A percentile compares a stretch with the other conserved stretches of the same genome.
Evolutionary conservation across 2,797 vertebrate species (phyloP).

Genomic region (Enteromius mattozi): DNA sequence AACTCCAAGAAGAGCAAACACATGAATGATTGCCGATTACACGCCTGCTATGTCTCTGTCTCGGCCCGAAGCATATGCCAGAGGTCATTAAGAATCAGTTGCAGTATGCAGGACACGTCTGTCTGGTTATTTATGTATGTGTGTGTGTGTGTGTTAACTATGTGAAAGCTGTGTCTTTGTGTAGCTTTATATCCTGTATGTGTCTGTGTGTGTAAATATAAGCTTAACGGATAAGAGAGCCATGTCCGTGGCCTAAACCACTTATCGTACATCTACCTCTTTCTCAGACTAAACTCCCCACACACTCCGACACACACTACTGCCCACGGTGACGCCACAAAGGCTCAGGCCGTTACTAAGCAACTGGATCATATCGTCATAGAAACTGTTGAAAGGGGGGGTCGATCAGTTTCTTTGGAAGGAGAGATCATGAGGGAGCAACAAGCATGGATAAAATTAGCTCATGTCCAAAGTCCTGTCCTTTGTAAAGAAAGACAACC

Average conservation of each 20-base stretch:
- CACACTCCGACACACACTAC: constrained; percentile 64
- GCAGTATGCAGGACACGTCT: constrained; percentile 37
- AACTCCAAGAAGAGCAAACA: constrained; percentile 17
- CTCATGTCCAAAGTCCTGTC: constrained; percentile 42
- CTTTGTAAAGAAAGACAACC: constrained; percentile 47
- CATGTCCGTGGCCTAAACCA: constrained; percentile 72
- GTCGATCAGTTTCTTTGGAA: constrained; percentile 70
- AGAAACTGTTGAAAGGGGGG: constrained; percentile 67
- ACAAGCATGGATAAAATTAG: constrained; percentile 65
- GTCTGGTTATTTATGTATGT: constrained; percentile 27
- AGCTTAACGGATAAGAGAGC: constrained; percentile 68
- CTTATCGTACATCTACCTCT: constrained; percentile 70
- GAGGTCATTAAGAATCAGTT: constrained; percentile 31
- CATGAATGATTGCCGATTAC: constrained; percentile 43
- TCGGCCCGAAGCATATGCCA: constrained; percentile 16
- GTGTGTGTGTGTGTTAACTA: constrained; percentile 44
- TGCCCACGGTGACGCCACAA: constrained; percentile 80
- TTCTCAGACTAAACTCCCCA: constrained; percentile 66
- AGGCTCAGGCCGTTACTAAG: constrained; percentile 81
- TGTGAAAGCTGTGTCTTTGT: constrained; percentile 23
- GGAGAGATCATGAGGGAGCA: constrained; percentile 67
- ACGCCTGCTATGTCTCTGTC: constrained; percentile 33
- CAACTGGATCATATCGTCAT: constrained; percentile 85
- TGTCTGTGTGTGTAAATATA: constrained; percentile 68
- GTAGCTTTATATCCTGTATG: constrained; percentile 29